A percentile compares a stretch with the other conserved stretches of the same genome.
Conservation (phyloP, 2,797 vertebrate species). For the Pogonophryne albipinna region DNA sequence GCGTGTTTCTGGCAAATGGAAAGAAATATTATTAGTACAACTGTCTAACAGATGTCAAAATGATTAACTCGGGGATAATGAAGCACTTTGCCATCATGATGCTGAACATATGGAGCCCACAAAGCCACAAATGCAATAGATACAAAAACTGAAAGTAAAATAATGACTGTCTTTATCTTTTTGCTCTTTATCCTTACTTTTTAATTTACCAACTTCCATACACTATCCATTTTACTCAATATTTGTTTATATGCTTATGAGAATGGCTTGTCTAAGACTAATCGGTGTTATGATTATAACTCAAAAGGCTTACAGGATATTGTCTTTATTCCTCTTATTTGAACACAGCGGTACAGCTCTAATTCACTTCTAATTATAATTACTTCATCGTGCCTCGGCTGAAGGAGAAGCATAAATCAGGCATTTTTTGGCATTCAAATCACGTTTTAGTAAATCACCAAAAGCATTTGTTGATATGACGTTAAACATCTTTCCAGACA, state of each 20-base stretch:
- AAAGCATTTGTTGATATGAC: slow-evolving; percentile 15
- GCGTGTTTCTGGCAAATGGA: slow-evolving; percentile 13
- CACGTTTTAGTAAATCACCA: slow-evolving; percentile 18
- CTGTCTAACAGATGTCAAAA: slow-evolving; percentile 10
- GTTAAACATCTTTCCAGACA: slow-evolving; percentile 25
- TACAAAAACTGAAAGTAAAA: neutral
- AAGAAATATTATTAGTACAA: slow-evolving; percentile 12
- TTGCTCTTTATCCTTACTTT: neutral
- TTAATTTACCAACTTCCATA: neutral
- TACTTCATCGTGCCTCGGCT: slow-evolving; percentile 25
- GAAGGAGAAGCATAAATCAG: slow-evolving; percentile 12
- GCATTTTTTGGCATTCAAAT: slow-evolving; percentile 29
- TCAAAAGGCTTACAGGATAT: slow-evolving; percentile 11
- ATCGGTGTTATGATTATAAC: neutral
- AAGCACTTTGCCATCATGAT: slow-evolving; percentile 1
- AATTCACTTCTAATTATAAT: slow-evolving; percentile 33
- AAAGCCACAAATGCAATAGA: neutral
- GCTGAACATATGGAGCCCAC: slow-evolving; percentile 6
- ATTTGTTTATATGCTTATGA: slow-evolving; percentile 9
- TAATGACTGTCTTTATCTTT: too few species aligned
- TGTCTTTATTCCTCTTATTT: slow-evolving; percentile 18
- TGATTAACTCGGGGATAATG: slow-evolving; percentile 10
- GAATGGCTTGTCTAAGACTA: neutral
- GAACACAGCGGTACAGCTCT: slow-evolving; percentile 9
- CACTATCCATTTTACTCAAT: neutral